Evolutionary conservation across 2,797 vertebrate species (phyloP).

Genomic region (Anolis apletophallus): DNA sequence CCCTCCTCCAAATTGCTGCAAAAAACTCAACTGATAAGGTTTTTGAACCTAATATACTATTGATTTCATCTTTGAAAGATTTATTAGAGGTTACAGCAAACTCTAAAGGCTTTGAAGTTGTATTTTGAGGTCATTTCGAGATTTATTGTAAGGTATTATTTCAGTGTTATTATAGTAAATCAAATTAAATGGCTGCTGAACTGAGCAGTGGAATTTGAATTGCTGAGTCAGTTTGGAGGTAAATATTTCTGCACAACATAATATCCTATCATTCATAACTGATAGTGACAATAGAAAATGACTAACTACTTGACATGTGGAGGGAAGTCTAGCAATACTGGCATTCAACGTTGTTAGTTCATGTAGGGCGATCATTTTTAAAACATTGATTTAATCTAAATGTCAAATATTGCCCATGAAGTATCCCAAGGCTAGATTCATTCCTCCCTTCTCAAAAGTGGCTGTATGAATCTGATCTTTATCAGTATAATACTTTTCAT

Average conservation of each 20-base stretch:
- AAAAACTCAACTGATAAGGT: constrained; percentile 53
- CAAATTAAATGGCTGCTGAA: constrained; percentile 42
- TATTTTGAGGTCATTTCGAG: constrained; percentile 47
- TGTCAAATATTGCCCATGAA: not conserved
- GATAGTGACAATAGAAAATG: not conserved
- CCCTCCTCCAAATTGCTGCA: not conserved
- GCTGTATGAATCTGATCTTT: constrained; percentile 23
- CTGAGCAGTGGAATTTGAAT: constrained; percentile 36
- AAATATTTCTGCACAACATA: constrained; percentile 16
- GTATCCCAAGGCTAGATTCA: not conserved
- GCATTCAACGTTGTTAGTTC: constrained; percentile 15
- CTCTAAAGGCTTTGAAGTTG: constrained; percentile 51
- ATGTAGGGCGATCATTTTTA: not conserved
- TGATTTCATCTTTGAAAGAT: constrained; percentile 65
- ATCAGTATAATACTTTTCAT: not conserved
- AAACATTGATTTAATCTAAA: not conserved
- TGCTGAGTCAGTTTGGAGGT: constrained; percentile 6
- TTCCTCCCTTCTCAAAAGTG: constrained; percentile 11
- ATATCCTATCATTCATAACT: constrained; percentile 1
- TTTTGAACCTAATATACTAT: constrained; percentile 60
- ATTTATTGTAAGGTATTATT: constrained; percentile 61
- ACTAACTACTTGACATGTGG: not conserved
- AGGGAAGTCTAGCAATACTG: not conserved
- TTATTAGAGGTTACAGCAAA: constrained; percentile 60
- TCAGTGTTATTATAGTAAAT: constrained; percentile 50